Conservation (phyloP, 2,888 invertebrate genomes). For the Standfussiana lucernea region DNA sequence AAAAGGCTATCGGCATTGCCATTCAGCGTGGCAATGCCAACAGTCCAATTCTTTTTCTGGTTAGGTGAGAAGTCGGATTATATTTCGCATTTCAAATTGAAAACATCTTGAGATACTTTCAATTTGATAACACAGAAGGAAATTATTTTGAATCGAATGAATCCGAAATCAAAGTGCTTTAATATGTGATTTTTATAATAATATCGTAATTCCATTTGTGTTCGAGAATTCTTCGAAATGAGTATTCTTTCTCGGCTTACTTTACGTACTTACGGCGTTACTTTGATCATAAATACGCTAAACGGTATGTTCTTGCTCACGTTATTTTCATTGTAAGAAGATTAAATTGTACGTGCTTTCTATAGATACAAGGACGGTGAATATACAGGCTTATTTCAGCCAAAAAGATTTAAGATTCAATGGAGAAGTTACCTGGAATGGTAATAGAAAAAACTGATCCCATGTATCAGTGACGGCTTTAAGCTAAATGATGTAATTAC, state of each 20-base stretch:
- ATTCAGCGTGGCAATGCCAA: not conserved
- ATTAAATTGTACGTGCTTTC: constrained; percentile 7
- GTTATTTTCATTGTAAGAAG: constrained; percentile 16
- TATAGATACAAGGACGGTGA: not conserved
- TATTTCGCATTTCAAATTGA: not conserved
- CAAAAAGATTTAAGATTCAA: not conserved
- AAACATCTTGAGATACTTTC: constrained; percentile 14
- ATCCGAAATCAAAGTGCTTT: constrained; percentile 23
- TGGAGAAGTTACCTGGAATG: not conserved
- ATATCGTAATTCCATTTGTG: constrained; percentile 40
- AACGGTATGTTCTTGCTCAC: constrained; percentile 19
- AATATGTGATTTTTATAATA: constrained; percentile 27
- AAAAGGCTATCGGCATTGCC: not conserved
- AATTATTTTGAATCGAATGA: constrained; percentile 15
- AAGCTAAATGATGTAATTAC: not conserved
- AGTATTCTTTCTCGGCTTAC: constrained; percentile 36
- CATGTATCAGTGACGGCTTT: not conserved
- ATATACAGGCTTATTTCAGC: not conserved
- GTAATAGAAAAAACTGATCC: not conserved
- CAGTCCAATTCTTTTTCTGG: not conserved
- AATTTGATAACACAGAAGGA: not conserved
- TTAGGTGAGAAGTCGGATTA: not conserved
- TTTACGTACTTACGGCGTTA: too few relatives aligned
- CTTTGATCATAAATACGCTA: constrained; percentile 32
- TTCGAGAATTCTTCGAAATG: constrained; percentile 28